Base-by-base conservation (phyloP, 64 coral and sea anemone genomes). In the Porites lutea region DNA sequence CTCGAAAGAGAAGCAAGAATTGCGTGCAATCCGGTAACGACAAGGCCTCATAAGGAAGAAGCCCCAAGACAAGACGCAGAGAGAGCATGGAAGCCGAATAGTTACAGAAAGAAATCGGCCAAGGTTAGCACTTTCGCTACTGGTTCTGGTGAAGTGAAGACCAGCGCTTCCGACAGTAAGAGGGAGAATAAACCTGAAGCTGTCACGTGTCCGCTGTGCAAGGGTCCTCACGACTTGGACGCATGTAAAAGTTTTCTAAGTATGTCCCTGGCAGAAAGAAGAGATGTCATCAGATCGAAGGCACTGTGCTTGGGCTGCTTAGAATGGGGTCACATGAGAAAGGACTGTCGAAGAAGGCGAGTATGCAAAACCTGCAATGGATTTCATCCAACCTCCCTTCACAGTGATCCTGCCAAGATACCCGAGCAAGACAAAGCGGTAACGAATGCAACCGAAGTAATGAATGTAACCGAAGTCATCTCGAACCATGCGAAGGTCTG, bases 11-110 rank as follows among this genome's bases (percentile, higher is more conserved):
- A 90, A 79, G 74, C 88, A 52, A 79, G 88, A 60, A 90, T 90
- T 43, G 88, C 88, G 21, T 90, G 88, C 65, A 76, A 90, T 53
- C 88, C 88, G 16, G 49, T 90, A 49, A 79, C 65, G 46, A 66
- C 69, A 58, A 48, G 48, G 53, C 51, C 27, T 37, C 27, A 37
- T 37, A 37, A 37, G 27, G 27, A 37, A 37, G 27, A 37, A 37
- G 27, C 27, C 27, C 1, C 27, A 37, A 37, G 27, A 37, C 27
- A 37, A 37, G 27, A 37, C 27, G 27, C 27, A 37, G 27, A 37
- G 27, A 37, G 27, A 37, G 27, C 27, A 37, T 37, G 27, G 27
- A 37, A 37, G 27, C 1, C 27, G 27, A 37, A 37, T 37, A 37
- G 27, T 37, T 37, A 37, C 27, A 37, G 27, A 37, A 37, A 37